Percentiles rank a stretch among this genome's conserved stretches.
Conservation (phyloP, 2,797 vertebrate species). For the Salmo trutta region DNA sequence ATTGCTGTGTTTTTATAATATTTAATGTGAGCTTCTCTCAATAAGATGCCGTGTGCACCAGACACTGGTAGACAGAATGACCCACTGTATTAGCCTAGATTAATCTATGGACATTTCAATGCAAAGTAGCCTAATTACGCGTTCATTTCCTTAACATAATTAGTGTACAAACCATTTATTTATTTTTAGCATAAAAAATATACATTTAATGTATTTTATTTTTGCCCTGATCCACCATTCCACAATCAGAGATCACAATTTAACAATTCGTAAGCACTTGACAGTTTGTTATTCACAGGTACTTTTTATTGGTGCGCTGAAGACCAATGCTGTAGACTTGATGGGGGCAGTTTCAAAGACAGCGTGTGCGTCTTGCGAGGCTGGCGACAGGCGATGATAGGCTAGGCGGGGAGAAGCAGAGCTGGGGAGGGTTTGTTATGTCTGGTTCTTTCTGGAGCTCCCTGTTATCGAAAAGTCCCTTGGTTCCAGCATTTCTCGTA, state of each 20-base stretch:
- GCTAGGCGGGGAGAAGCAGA: not conserved
- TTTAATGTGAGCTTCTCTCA: not conserved
- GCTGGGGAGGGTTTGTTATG: not conserved
- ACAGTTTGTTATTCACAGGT: not conserved
- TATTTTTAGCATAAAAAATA: too few relatives aligned
- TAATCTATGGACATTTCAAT: not conserved
- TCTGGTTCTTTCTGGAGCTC: slow-evolving; percentile 3
- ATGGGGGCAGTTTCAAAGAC: not conserved
- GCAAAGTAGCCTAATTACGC: not conserved
- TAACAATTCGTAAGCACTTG: not conserved
- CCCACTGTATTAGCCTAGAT: not conserved
- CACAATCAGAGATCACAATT: not conserved
- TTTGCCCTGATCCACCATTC: not conserved
- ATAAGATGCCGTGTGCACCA: not conserved
- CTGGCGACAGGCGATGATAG: not conserved
- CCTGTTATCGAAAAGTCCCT: not conserved
- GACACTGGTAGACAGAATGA: too few relatives aligned
- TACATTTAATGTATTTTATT: not conserved
- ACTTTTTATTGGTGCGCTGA: not conserved
- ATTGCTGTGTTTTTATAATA: not conserved
- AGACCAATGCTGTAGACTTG: not conserved
- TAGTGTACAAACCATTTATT: too few relatives aligned
- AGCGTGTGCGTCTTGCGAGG: not conserved
- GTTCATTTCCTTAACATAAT: not conserved
- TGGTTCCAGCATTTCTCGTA: not conserved